These are phyloP conservation scores for Thymelicus acteon DNA, from an alignment of 2,888 invertebrate genomes.

Conservation along the genomic window DNA sequence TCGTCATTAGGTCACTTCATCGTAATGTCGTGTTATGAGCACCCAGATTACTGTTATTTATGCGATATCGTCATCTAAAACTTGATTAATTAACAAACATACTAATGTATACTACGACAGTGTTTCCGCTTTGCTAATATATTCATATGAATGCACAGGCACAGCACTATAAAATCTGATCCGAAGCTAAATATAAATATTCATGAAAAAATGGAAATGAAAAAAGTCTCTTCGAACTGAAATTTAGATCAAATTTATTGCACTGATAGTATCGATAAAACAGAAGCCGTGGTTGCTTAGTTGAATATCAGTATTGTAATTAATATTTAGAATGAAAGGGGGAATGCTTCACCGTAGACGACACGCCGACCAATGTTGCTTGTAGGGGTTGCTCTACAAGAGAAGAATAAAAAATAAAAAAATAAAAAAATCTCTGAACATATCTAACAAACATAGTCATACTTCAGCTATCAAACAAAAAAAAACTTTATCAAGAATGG, in stretches of 20 bases:
- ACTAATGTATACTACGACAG: background rate
- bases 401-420: no score
- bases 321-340: no score
- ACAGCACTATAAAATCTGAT: constrained; percentile 1
- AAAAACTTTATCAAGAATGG: no score
- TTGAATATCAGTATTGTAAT: no score
- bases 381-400: no score
- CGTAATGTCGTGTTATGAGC: constrained; percentile 17
- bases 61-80: constrained; percentile 15
- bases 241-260: background rate
- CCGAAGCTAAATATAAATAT: constrained; percentile 4
- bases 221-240: background rate
- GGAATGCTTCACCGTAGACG: no score
- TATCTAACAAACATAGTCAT: no score
- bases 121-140: constrained; percentile 9
- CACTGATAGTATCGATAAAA: background rate
- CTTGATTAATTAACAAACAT: constrained; percentile 6
- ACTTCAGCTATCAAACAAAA: no score
- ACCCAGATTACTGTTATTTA: constrained; percentile 21
- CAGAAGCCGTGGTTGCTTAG: no score
- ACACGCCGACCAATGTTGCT: no score
- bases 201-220: constrained; percentile 6
- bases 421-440: no score
- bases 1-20: constrained; percentile 15
- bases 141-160: background rate